Percentiles rank a stretch among this genome's conserved stretches.
phyloP scores from a whole-genome alignment of 1,140 invertebrate genomes.

The Acromyrmex charruanus region DNA sequence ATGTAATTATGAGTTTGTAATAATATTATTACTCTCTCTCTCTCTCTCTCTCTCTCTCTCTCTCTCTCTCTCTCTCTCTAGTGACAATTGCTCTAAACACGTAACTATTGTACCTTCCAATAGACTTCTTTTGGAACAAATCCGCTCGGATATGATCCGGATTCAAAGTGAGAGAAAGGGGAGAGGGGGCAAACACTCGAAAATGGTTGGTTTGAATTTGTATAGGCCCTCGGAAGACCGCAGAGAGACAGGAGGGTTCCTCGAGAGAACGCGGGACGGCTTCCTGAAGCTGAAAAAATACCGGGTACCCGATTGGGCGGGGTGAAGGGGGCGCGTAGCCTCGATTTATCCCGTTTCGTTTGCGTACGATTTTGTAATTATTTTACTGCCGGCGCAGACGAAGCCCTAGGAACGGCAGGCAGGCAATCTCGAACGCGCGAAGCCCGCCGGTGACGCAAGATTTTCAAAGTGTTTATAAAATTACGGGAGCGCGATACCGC shows the following conservation, averaged over 20 bases:
- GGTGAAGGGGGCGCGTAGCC: slow-evolving; percentile 19
- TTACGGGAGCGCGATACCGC: slow-evolving; percentile 81
- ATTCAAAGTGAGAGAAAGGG: slow-evolving; percentile 19
- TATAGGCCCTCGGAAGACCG: slow-evolving; percentile 24
- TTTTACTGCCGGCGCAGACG: slow-evolving; percentile 80
- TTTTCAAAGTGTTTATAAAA: slow-evolving; percentile 87
- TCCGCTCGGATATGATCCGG: slow-evolving; percentile 18
- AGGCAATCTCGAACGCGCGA: slow-evolving; percentile 83
- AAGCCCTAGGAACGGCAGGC: slow-evolving; percentile 80
- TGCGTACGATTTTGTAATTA: slow-evolving; percentile 84
- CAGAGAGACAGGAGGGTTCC: neutral
- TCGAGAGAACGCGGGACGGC: slow-evolving; percentile 48
- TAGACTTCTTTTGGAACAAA: neutral
- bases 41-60: too few relatives aligned
- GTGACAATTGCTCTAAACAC: neutral
- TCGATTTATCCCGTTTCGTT: slow-evolving; percentile 74
- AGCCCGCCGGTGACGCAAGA: slow-evolving; percentile 83
- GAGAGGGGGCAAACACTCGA: slow-evolving; percentile 4
- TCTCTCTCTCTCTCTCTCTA: too few relatives aligned
- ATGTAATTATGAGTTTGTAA: neutral
- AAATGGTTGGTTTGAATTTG: slow-evolving; percentile 44
- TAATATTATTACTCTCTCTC: neutral
- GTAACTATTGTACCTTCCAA: neutral
- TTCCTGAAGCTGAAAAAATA: slow-evolving; percentile 71
- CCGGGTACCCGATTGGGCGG: slow-evolving; percentile 24